Evolutionary conservation across 1,140 invertebrate species (phyloP), one percentile per base, ranked within the genome.

Genomic region (Galleria mellonella): DNA sequence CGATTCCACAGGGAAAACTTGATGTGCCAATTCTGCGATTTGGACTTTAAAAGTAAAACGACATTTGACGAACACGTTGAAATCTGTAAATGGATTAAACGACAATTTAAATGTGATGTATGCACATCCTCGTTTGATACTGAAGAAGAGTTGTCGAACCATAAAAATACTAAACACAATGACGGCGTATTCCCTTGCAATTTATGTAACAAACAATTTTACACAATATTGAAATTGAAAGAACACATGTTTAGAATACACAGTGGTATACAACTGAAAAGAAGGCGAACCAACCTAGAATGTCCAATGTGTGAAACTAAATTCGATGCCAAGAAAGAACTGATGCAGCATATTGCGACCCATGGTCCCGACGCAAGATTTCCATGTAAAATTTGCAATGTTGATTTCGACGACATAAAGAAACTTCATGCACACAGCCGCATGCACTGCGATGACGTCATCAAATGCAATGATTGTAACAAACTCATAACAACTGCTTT

Each of bases 371-470:
- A 47, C 23, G 39, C 32, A 0, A 29, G 15, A 8, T 65, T 42
- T 9, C 62, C 62, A 35, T 65, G 62, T 32, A 58, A 43, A 38
- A 31, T 30, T 8, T 65, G 62, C 11, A 12, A 46, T n/a, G 53
- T 51, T 32, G 32, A 51, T 9, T 65, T 54, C 43, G 47, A 58
- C 9, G 46, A 32, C 9, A 43, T 65, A 13, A 62, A 40, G 11
- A 58, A 65, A 29, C 7, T 65, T n/a, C 57, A 62, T 15, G 32
- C 52, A 9, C 62, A 65, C 15, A 55, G 51, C 29, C 49, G 56
- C 13, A 51, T 50, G 14, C 62, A 65, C 30, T 62, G 58, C 11
- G 47, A 49, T 9, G 47, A 65, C 6, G 52, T 56, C 9, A 53
- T 56, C 3, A 38, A 55, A 11, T 65, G 62, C 36, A 4, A 7